Evolutionary conservation across 2,797 vertebrate species (phyloP).

Genomic region (Varecia variegata): DNA sequence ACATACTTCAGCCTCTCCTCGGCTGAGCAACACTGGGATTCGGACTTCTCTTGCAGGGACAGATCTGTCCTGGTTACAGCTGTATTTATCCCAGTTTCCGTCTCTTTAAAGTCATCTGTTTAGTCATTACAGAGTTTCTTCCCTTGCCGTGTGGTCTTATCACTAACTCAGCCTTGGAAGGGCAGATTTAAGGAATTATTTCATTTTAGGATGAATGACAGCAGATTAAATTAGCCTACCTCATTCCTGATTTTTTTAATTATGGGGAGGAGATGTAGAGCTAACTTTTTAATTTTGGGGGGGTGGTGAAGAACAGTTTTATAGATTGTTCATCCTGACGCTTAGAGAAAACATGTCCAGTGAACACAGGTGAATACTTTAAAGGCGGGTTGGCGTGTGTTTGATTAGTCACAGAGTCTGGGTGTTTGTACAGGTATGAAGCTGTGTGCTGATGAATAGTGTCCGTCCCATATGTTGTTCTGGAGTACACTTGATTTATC

Average conservation of each 20-base stretch:
- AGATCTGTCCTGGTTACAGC: slow-evolving; percentile 70
- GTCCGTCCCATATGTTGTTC: neutral
- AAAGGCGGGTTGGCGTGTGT: neutral
- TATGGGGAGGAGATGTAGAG: neutral
- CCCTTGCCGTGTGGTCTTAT: slow-evolving; percentile 55
- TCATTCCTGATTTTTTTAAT: neutral
- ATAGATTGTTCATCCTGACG: neutral
- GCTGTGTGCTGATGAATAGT: neutral
- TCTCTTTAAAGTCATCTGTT: slow-evolving; percentile 67
- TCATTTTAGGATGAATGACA: slow-evolving; percentile 66
- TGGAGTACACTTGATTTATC: slow-evolving; percentile 27
- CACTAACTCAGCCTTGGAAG: slow-evolving; percentile 58
- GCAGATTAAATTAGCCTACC: slow-evolving; percentile 23
- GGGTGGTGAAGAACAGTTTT: neutral
- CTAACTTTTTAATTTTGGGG: slow-evolving; percentile 51
- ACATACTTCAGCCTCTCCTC: neutral
- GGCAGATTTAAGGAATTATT: slow-evolving; percentile 62
- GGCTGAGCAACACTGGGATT: slow-evolving; percentile 1
- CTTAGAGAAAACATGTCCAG: neutral
- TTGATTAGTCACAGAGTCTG: neutral
- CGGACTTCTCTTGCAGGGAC: slow-evolving; percentile 26
- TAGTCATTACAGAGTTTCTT: slow-evolving; percentile 77
- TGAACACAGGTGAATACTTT: neutral
- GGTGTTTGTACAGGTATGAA: neutral
- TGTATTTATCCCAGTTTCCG: slow-evolving; percentile 70